A percentile compares a stretch with the other conserved stretches of the same genome.
Evolutionary conservation across 2,113 vertebrate genomes (phyloP).

Genomic region (Erythrolamprus reginae): DNA sequence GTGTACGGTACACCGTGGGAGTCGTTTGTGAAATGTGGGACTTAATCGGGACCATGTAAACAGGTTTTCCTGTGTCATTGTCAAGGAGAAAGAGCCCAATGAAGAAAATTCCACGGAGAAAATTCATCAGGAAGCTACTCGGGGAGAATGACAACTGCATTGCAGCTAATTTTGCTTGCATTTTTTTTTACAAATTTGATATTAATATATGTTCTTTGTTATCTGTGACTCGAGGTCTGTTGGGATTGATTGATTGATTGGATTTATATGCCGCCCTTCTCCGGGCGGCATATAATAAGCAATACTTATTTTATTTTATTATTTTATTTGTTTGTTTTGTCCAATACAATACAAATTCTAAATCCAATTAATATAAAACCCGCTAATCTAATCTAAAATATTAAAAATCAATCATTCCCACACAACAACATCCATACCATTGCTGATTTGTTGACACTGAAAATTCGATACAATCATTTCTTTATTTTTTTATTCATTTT

Average conservation of each 20-base stretch:
- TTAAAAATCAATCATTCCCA: too few relatives aligned
- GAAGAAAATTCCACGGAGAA: not conserved
- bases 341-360: too few relatives aligned
- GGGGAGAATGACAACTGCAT: slow-evolving; percentile 2
- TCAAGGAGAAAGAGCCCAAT: slow-evolving; percentile 1
- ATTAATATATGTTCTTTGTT: not conserved
- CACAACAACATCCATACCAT: too few relatives aligned
- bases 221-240: not conserved
- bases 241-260: too few relatives aligned
- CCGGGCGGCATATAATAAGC: too few relatives aligned
- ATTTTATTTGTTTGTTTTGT: too few relatives aligned
- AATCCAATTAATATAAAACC: too few relatives aligned
- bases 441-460: not conserved
- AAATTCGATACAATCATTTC: not conserved
- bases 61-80: not conserved
- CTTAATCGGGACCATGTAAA: too few relatives aligned
- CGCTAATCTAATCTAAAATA: too few relatives aligned
- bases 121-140: not conserved
- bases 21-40: not conserved
- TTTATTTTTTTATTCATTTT: too few relatives aligned
- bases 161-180: not conserved
- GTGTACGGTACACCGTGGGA: not conserved
- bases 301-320: too few relatives aligned
- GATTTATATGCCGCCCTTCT: too few relatives aligned
- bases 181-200: not conserved